Evolutionary conservation across 1,140 invertebrate genomes (phyloP), one percentile per base, ranked within the genome.

Genomic region (Charaxes varanes): DNA sequence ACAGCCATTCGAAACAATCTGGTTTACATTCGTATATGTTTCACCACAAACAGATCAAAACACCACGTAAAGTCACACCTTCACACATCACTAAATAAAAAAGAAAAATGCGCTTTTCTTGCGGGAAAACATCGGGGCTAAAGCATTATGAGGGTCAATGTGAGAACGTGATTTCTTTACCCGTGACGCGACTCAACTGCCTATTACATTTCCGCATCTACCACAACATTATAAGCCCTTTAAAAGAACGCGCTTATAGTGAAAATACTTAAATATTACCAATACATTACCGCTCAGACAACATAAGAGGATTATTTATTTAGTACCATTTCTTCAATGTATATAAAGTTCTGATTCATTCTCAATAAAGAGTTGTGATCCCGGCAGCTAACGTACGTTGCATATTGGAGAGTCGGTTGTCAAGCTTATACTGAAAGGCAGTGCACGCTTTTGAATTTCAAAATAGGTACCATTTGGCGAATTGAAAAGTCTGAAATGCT

Each of bases 381-480:
- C 12, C 28, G 28, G 16, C 28, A 31, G 28, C 28, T 31, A 16
- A 17, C 18, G 16, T 31, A 31, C 18, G 22, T 22, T 3, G 15
- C 18, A 22, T 7, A 13, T 22, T 17, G 32, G 19, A 31, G 34
- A 36, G 41, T 44, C 36, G 33, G 26, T 33, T 41, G 38, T 44
- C 33, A 44, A 44, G 36, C 30, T 30, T 36, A 44, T 30, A 8
- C 13, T 27, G 27, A 41, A 27, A 42, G 18, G 14, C 24, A 13
- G 21, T 35, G 35, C 6, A 42, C 28, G 32, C n/a, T 28, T 28
- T 35, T 44, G 41, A 44, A 36, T 30, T 31, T 36, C 3, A 33
- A 26, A 26, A 12, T 26, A n/a, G 23, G n/a, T 23, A 8, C 21
- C 6, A 8, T 23, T 23, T 23, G 21, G 21, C 6, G 21, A 8